These are phyloP conservation scores for Pyrgilauda ruficollis DNA, from an alignment of 2,113 vertebrate genomes.

Conservation along the genomic window DNA sequence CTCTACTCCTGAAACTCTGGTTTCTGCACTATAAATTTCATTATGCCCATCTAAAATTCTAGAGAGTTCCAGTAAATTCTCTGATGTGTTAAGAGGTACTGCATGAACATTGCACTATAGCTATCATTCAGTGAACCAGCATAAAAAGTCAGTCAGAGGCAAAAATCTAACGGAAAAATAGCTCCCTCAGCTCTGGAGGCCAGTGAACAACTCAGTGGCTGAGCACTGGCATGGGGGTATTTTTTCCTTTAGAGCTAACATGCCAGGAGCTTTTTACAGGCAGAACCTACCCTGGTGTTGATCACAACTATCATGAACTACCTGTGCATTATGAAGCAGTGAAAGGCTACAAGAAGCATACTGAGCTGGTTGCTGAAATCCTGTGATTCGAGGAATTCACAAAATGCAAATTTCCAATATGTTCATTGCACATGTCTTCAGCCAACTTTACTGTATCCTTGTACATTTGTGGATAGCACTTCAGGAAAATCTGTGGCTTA, in stretches of 20 bases:
- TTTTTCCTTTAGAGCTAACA: neutral
- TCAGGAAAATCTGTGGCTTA: slow-evolving; percentile 23
- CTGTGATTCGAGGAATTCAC: neutral
- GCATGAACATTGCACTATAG: neutral
- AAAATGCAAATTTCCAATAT: neutral
- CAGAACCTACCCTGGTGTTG: neutral
- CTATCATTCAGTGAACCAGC: neutral
- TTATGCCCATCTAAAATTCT: neutral
- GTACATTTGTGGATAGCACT: slow-evolving; percentile 1
- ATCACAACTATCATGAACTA: neutral
- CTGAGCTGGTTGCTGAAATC: neutral
- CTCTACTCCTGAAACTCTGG: neutral
- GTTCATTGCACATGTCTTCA: neutral
- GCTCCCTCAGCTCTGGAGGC: neutral
- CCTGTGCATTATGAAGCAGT: neutral
- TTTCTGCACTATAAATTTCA: neutral
- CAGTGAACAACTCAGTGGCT: neutral
- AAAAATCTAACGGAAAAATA: slow-evolving; percentile 1
- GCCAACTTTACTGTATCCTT: neutral
- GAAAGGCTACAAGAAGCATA: neutral
- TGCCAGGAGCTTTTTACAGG: neutral
- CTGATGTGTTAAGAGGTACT: neutral
- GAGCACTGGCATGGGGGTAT: neutral
- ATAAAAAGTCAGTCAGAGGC: neutral
- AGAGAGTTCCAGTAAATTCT: neutral